phyloP scores from a whole-genome alignment of 2,888 invertebrate species.

The Drosophila falleni region DNA sequence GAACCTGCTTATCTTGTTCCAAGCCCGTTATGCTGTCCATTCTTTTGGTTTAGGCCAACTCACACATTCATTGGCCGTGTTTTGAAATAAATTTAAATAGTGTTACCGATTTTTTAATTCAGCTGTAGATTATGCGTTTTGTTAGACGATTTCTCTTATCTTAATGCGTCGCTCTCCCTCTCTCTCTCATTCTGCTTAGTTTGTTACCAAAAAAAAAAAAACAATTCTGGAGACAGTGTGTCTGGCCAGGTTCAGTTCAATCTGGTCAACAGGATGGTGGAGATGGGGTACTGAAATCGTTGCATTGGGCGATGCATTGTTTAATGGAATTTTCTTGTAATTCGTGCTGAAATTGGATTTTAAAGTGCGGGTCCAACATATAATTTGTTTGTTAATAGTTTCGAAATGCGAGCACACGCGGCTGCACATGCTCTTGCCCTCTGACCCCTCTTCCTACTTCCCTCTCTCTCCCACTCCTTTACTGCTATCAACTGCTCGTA shows the following conservation, averaged over 20 bases:
- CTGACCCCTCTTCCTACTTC: not conserved
- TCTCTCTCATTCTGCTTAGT: constrained; percentile 22
- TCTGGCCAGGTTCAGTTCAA: constrained; percentile 48
- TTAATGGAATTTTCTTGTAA: constrained; percentile 83
- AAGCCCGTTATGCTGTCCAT: constrained; percentile 68
- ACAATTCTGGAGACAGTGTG: constrained; percentile 65
- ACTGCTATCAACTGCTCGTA: constrained; percentile 20
- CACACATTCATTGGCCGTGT: constrained; percentile 25
- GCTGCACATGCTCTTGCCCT: constrained; percentile 44
- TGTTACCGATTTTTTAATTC: constrained; percentile 80
- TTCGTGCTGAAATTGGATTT: constrained; percentile 78
- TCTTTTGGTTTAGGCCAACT: constrained; percentile 57
- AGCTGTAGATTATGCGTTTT: constrained; percentile 83
- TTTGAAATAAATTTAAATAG: constrained; percentile 75
- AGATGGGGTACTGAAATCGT: not conserved
- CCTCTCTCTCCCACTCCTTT: not conserved
- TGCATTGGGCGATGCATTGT: constrained; percentile 55
- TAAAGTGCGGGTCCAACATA: constrained; percentile 82
- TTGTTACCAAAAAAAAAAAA: constrained; percentile 27
- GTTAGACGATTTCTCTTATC: constrained; percentile 83
- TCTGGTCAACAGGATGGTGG: not conserved
- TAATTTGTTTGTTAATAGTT: constrained; percentile 82
- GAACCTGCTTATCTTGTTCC: constrained; percentile 69
- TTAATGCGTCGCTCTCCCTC: constrained; percentile 66
- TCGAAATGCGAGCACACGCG: constrained; percentile 67